Base-by-base conservation (phyloP, 1,140 invertebrate genomes). In the Nilaparvata lugens region DNA sequence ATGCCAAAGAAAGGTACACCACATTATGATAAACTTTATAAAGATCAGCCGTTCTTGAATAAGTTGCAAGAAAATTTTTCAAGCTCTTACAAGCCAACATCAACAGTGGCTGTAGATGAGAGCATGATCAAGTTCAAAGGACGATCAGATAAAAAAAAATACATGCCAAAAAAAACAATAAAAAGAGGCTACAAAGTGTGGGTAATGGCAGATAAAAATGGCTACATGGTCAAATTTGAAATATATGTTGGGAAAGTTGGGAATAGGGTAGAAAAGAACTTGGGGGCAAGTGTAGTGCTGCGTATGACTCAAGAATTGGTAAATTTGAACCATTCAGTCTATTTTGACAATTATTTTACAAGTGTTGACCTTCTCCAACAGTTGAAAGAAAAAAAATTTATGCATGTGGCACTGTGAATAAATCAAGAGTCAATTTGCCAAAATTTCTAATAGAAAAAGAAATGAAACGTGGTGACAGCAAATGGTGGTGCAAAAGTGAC, bases 11-110 rank as follows among this genome's bases (percentile, higher is more conserved):
- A 24, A 54, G 23, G 16, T 19, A 21, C 4, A n/a, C 23, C 52
- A 25, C 21, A 54, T 54, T 54, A 6, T 54, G 52, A 54, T 16
- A 54, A 54, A 54, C 52, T 54, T 14, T 54, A 54, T 25, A 54
- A 54, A 23, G 5, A 25, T 5, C 23, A 25, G 21, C 52, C 52
- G 16, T 24, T 54, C 31, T 23, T 54, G n/a, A n/a, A 40, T 40
- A 9, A 9, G n/a, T 9, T 40, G 9, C n/a, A 40, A 40, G 38
- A n/a, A n/a, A n/a, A 40, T 40, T 40, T 40, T 40, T 40, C 38
- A 9, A n/a, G n/a, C 9, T 40, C 38, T 9, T 40, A 9, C 38
- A 40, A 40, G n/a, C 38, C 38, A 40, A 40, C 38, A n/a, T 9
- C 38, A 40, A 40, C n/a, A 40, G 38, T 40, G n/a, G 38, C 38